These are phyloP conservation scores for Petromus typicus DNA, from an alignment of 2,113 vertebrate species.

Conservation along the genomic window DNA sequence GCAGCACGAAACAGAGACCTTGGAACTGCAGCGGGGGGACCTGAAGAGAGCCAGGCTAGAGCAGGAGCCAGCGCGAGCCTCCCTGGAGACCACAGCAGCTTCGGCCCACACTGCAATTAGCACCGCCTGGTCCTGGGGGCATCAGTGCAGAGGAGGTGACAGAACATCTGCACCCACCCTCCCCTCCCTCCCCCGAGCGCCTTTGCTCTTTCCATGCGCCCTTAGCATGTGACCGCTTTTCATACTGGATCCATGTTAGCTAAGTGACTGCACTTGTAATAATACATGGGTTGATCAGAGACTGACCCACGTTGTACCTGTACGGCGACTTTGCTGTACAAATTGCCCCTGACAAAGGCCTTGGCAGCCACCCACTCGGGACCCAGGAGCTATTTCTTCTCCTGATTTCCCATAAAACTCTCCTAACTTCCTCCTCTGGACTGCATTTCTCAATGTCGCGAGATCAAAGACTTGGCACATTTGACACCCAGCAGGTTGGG, in stretches of 20 bases:
- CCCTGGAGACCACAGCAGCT: not conserved
- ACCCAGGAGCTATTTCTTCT: not conserved
- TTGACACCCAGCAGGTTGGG: not conserved
- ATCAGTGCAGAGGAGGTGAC: not conserved
- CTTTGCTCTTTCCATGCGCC: not conserved
- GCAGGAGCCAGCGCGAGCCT: not conserved
- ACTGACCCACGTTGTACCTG: not conserved
- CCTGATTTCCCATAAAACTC: not conserved
- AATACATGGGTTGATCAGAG: not conserved
- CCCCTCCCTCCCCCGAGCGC: not conserved
- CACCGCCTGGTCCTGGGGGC: not conserved
- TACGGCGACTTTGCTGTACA: not conserved
- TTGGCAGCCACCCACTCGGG: not conserved
- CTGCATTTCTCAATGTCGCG: not conserved
- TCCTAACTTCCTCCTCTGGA: not conserved
- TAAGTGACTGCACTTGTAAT: not conserved
- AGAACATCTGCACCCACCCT: no score
- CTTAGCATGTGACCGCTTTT: not conserved
- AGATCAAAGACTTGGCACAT: not conserved
- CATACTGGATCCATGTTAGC: not conserved
- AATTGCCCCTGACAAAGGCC: not conserved
- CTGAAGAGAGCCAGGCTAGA: not conserved
- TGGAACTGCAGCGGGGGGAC: no score
- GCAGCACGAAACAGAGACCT: not conserved
- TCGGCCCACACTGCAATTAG: not conserved